Percentiles rank a stretch among this genome's conserved stretches.
Evolutionary conservation across 2,888 invertebrate species (phyloP).

Genomic region (Masnerella sp.): DNA sequence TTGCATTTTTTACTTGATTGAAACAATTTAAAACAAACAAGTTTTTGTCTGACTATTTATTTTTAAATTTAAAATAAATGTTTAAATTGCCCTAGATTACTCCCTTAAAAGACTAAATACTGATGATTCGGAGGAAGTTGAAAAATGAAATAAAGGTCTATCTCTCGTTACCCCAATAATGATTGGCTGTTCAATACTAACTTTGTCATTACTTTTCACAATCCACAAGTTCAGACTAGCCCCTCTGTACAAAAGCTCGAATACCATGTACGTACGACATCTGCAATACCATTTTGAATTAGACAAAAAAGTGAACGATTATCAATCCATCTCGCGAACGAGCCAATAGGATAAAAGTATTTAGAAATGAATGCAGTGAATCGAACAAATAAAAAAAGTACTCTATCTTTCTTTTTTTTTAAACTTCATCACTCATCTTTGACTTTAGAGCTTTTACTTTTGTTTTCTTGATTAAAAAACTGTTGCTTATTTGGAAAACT

Average conservation of each 20-base stretch:
- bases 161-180: constrained; percentile 39
- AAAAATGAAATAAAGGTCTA: constrained; percentile 11
- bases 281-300: constrained; percentile 53
- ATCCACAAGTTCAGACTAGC: constrained; percentile 48
- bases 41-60: too few relatives aligned
- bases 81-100: too few relatives aligned
- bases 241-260: constrained; percentile 52
- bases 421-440: neutral
- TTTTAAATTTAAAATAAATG: too few relatives aligned
- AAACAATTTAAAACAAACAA: too few relatives aligned
- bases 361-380: neutral
- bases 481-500: constrained; percentile 31
- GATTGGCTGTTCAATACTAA: constrained; percentile 42
- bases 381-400: neutral
- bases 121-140: too few relatives aligned
- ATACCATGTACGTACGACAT: constrained; percentile 49
- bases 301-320: constrained; percentile 43
- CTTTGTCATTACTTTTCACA: constrained; percentile 44
- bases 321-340: constrained; percentile 26
- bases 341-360: constrained; percentile 10
- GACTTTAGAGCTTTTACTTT: constrained; percentile 6
- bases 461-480: constrained; percentile 5
- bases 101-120: too few relatives aligned
- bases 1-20: too few relatives aligned
- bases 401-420: neutral